Conservation (phyloP, 2,888 invertebrate species). For the Ligdia adustata region DNA sequence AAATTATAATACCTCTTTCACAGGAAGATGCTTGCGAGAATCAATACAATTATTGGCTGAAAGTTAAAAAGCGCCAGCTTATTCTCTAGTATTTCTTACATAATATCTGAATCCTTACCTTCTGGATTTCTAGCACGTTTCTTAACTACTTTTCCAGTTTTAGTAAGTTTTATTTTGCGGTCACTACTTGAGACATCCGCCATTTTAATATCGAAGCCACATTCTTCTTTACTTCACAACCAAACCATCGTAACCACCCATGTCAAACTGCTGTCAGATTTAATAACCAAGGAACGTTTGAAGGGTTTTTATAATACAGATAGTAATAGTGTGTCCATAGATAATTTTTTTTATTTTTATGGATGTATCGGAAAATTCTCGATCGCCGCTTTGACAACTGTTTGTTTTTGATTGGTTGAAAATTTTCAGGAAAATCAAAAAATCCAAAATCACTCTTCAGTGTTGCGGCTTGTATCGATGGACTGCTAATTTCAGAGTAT, state of each 20-base stretch:
- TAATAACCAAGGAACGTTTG: too few species aligned
- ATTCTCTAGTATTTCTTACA: neutral
- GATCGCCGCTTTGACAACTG: constrained; percentile 70
- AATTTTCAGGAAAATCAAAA: constrained; percentile 59
- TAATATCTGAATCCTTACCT: constrained; percentile 56
- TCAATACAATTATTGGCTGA: constrained; percentile 1
- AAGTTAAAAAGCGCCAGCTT: neutral
- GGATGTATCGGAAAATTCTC: constrained; percentile 62
- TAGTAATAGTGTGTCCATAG: neutral
- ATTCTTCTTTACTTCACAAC: constrained; percentile 36
- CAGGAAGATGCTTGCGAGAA: constrained; percentile 3
- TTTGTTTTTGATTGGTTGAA: constrained; percentile 79
- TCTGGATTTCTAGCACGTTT: constrained; percentile 77
- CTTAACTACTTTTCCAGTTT: constrained; percentile 79
- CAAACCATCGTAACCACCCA: constrained; percentile 49
- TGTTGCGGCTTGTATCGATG: constrained; percentile 16
- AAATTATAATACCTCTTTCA: constrained; percentile 34
- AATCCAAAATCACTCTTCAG: constrained; percentile 43
- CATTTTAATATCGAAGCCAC: constrained; percentile 76
- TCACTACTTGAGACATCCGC: constrained; percentile 81
- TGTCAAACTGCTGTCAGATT: neutral
- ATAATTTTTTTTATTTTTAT: constrained; percentile 15
- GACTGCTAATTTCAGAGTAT: neutral
- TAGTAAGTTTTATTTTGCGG: constrained; percentile 76
- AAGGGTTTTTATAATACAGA: neutral